phyloP scores from a whole-genome alignment of 2,797 vertebrate species.

The Phalloptychus januarius region DNA sequence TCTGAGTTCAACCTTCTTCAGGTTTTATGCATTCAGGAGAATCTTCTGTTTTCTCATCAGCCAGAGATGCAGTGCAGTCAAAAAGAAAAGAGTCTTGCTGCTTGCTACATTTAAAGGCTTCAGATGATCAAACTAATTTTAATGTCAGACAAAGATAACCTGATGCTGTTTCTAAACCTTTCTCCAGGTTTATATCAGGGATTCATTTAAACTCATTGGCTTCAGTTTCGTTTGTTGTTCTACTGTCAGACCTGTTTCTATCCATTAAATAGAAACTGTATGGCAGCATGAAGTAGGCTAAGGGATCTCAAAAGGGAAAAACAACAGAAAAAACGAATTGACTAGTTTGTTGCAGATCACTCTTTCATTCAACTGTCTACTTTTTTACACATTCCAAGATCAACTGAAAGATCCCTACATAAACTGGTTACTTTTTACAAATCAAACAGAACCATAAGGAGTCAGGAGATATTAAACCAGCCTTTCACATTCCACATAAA shows the following conservation, averaged over 20 bases:
- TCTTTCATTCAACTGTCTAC: neutral
- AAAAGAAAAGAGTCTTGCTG: slow-evolving; percentile 28
- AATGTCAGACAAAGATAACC: neutral
- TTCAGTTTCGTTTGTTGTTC: neutral
- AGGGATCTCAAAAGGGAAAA: neutral
- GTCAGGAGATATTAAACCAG: neutral
- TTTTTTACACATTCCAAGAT: neutral
- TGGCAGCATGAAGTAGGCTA: neutral
- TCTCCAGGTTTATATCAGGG: neutral
- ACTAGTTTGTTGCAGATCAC: neutral
- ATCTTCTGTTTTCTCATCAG: slow-evolving; percentile 50
- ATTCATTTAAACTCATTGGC: neutral
- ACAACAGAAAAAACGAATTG: neutral
- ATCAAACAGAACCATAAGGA: neutral
- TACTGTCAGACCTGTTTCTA: neutral
- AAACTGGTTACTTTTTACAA: neutral
- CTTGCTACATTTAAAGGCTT: neutral
- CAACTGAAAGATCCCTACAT: neutral
- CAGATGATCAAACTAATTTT: neutral
- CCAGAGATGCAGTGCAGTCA: slow-evolving; percentile 7
- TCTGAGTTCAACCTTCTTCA: slow-evolving; percentile 59
- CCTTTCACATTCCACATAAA: neutral
- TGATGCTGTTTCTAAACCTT: neutral
- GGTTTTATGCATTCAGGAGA: slow-evolving; percentile 36
- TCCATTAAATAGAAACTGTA: neutral